phyloP scores from a whole-genome alignment of 2,797 vertebrate species.

The Muscicapa striata region DNA sequence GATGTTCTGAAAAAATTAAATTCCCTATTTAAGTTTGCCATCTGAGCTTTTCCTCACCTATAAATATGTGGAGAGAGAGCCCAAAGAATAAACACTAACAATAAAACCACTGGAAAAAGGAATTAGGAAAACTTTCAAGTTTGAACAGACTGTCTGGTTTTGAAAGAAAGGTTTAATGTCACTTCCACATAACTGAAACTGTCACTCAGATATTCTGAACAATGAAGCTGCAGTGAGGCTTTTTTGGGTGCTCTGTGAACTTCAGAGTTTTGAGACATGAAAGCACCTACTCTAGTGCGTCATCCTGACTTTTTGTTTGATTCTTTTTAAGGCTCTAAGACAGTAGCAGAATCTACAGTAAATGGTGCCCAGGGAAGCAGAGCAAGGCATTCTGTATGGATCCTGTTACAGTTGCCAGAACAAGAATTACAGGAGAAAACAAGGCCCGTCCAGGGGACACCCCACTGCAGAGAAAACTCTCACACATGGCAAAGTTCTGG shows the following conservation, averaged over 20 bases:
- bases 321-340: background rate
- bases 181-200: background rate
- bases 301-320: background rate
- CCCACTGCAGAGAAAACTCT: background rate
- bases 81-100: background rate
- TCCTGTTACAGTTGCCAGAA: background rate
- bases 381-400: background rate
- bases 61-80: background rate
- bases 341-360: background rate
- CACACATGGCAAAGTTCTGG: background rate
- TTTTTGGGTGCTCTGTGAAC: background rate
- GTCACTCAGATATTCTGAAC: background rate
- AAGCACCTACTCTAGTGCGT: background rate
- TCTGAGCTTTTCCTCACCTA: background rate
- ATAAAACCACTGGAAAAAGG: background rate
- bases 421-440: background rate
- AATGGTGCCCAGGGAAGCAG: background rate
- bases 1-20: background rate
- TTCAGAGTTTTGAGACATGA: background rate
- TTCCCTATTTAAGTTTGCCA: background rate
- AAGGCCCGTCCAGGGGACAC: background rate
- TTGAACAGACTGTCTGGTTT: background rate
- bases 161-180: background rate
- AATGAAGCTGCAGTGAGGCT: background rate
- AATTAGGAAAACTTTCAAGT: background rate